Evolutionary conservation across 2,113 vertebrate genomes (phyloP), one percentile per base, ranked within the genome.

Genomic region (Cricetomys ansorgei): DNA sequence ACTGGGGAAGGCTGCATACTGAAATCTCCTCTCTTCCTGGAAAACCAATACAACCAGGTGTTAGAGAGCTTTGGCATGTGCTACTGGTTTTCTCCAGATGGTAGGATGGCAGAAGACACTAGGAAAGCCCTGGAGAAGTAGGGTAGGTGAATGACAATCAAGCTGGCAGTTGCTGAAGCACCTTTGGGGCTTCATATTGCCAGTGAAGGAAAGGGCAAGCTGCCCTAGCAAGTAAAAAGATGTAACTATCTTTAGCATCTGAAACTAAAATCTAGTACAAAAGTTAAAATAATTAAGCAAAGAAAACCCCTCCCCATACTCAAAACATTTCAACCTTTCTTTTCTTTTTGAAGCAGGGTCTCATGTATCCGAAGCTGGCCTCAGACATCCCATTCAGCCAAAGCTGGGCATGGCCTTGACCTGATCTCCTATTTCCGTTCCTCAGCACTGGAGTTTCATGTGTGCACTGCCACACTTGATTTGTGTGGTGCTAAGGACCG

Each of bases 21-120:
- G 99, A 97, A 97, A 99, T 98, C 98, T 99, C 98, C 99, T 98
- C 98, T 99, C 99, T 95, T 99, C 99, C 99, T 99, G 96, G 86
- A 96, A 97, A 97, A 96, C 97, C 97, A 97, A 96, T n/a, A 92
- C 0, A 16, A 12, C 37, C 9, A 84, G 59, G 37, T 70, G 27
- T 81, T 21, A 37, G 10, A 7, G 64, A 27, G 59, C 53, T 72
- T 40, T 15, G 19, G 23, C 43, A 34, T 31, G 37, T 0, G 6
- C 91, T n/a, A 2, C 37, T 5, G 81, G 67, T 70, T 17, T 29
- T 45, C 13, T 55, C 48, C 8, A n/a, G 29, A 50, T 76, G 64
- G 59, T 69, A 15, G 75, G 40, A 45, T 40, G 67, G 45, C n/a
- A 7, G 64, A 34, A 11, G 27, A 67, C 15, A 19, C 7, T 40